These are phyloP conservation scores for Drosophila arizonae DNA, from an alignment of 1,140 invertebrate species.

Conservation along the genomic window DNA sequence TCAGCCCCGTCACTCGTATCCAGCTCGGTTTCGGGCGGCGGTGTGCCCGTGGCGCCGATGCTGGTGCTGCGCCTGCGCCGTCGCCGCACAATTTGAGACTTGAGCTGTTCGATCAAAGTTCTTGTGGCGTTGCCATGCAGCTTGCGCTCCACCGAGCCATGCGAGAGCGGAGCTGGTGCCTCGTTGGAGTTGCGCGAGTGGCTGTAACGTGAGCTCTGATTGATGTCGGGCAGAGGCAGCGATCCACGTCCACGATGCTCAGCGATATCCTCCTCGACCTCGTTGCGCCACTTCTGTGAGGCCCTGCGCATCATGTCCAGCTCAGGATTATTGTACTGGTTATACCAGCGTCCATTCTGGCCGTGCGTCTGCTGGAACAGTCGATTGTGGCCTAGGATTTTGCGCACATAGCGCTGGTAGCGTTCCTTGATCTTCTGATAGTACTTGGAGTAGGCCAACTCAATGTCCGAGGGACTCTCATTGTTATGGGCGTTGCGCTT, in stretches of 20 bases:
- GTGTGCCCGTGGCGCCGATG: slow-evolving; percentile 37
- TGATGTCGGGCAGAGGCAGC: slow-evolving; percentile 57
- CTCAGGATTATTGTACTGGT: slow-evolving; percentile 59
- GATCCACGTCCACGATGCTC: slow-evolving; percentile 22
- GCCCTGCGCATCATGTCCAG: slow-evolving; percentile 54
- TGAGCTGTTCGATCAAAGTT: slow-evolving; percentile 70
- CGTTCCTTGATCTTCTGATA: slow-evolving; percentile 76
- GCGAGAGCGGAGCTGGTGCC: slow-evolving; percentile 21
- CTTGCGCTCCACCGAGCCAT: slow-evolving; percentile 9
- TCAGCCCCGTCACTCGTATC: slow-evolving; percentile 66
- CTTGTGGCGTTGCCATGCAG: slow-evolving; percentile 37
- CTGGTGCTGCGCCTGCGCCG: slow-evolving; percentile 62
- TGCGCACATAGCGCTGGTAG: slow-evolving; percentile 77
- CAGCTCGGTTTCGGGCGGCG: slow-evolving; percentile 50
- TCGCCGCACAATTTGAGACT: slow-evolving; percentile 71
- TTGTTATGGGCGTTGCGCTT: slow-evolving; percentile 48
- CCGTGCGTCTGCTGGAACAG: slow-evolving; percentile 47
- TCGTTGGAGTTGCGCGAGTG: slow-evolving; percentile 42
- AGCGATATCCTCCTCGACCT: slow-evolving; percentile 20
- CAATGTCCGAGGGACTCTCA: slow-evolving; percentile 52
- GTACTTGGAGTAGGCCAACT: slow-evolving; percentile 77
- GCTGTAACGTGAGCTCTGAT: slow-evolving; percentile 49
- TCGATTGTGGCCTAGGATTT: slow-evolving; percentile 63
- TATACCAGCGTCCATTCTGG: slow-evolving; percentile 64
- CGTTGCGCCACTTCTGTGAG: slow-evolving; percentile 53